These are phyloP conservation scores for Dicyrtoma fusca DNA, from an alignment of 2,888 invertebrate species.

Conservation along the genomic window DNA sequence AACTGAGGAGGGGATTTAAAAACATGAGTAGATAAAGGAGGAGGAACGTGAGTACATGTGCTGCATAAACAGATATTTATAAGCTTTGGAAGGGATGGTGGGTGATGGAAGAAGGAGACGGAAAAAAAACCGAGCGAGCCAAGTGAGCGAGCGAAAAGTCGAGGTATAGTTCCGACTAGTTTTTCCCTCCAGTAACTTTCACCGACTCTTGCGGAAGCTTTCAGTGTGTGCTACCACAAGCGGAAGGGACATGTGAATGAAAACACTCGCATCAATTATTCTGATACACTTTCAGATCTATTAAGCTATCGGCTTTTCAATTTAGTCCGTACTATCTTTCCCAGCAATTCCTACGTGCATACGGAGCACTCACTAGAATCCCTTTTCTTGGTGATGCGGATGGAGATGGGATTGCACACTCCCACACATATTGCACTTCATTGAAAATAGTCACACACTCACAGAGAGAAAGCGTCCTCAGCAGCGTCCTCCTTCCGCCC, in stretches of 20 bases:
- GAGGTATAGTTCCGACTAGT: conserved; percentile 17
- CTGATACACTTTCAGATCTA: conserved; percentile 37
- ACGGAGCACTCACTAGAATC: too few relatives aligned
- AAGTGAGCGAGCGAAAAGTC: conserved; percentile 10
- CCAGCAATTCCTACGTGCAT: background rate
- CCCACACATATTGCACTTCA: background rate
- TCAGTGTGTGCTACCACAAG: conserved; percentile 14
- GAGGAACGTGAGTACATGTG: background rate
- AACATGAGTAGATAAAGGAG: background rate
- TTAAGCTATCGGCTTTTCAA: conserved; percentile 30
- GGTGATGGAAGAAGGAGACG: conserved; percentile 6
- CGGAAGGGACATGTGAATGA: conserved; percentile 33
- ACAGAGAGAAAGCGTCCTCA: too few relatives aligned
- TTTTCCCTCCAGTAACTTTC: conserved; percentile 33
- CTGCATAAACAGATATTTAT: background rate
- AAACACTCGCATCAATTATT: conserved; percentile 40
- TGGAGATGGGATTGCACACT: background rate
- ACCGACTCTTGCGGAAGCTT: conserved; percentile 14
- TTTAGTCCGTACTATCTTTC: conserved; percentile 21
- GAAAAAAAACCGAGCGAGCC: background rate
- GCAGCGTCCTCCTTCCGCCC: too few relatives aligned
- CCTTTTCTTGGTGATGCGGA: too few relatives aligned
- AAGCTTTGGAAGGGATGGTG: background rate
- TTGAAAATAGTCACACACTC: too few relatives aligned
- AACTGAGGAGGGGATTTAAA: background rate